Conservation (phyloP, 1,140 invertebrate genomes). For the Drosophila tropicalis region DNA sequence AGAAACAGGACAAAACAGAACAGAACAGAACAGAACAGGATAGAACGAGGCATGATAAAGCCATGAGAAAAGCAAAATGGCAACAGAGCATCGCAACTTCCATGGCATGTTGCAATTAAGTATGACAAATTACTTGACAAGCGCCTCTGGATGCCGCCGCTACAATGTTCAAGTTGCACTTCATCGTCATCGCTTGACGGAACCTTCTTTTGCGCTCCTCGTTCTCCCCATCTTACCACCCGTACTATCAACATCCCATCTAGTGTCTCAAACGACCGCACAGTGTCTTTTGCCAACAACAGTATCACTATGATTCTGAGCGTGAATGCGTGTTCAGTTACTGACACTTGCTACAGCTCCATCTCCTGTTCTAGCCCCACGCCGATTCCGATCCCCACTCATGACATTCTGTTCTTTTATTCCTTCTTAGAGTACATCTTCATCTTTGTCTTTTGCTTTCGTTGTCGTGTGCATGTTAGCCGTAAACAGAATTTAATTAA, state of each 20-base stretch:
- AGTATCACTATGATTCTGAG: not conserved
- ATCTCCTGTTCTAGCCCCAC: not conserved
- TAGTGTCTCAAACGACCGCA: slow-evolving; percentile 5
- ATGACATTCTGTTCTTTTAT: not conserved
- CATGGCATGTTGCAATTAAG: slow-evolving; percentile 62
- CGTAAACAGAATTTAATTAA: slow-evolving; percentile 36
- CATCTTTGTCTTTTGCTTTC: slow-evolving; percentile 11
- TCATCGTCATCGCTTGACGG: slow-evolving; percentile 20
- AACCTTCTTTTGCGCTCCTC: not conserved
- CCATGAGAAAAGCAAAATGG: slow-evolving; percentile 3
- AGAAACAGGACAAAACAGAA: not conserved
- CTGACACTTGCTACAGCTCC: slow-evolving; percentile 29
- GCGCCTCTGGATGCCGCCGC: slow-evolving; percentile 43
- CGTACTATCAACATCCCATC: not conserved
- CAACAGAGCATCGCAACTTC: slow-evolving; percentile 43
- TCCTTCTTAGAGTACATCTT: not conserved
- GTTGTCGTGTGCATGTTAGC: slow-evolving; percentile 19
- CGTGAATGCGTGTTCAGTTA: slow-evolving; percentile 46
- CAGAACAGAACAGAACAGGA: too few relatives aligned
- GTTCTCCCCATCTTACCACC: too few relatives aligned
- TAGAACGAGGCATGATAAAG: too few relatives aligned
- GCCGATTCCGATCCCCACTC: not conserved
- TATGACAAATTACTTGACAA: slow-evolving; percentile 67
- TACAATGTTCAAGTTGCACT: slow-evolving; percentile 41
- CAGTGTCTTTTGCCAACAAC: slow-evolving; percentile 8